Evolutionary conservation across 2,888 invertebrate genomes (phyloP), one percentile per base, ranked within the genome.

Genomic region (Oegoconia quadripuncta): DNA sequence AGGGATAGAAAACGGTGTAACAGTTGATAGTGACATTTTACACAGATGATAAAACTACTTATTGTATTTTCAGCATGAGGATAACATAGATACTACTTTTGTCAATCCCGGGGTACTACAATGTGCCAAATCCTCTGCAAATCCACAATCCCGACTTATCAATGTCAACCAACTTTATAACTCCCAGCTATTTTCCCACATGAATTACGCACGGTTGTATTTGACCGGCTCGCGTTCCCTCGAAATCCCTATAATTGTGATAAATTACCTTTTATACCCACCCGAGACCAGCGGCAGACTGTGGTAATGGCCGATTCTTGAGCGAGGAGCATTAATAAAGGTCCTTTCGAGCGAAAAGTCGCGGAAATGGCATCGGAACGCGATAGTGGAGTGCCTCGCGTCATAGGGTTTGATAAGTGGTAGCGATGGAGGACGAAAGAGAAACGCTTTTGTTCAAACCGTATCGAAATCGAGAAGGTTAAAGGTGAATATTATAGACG

Each of bases 181-280:
- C 8, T 22, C 2, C 8, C 8, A 9, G 6, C 2, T 22, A 22
- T 16, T 29, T 18, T 25, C 12, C 23, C 27, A 20, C 15, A 20
- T 32, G 20, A 37, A 22, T 31, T 31, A 31, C 37, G 26, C 11
- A 13, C 17, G 31, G 16, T 35, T 34, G 44, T 40, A 25, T 33
- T 39, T 9, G 33, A 25, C 39, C 12, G 30, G 29, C 23, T 17
- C 11, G 5, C 15, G 15, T 5, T 23, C n/a, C 13, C 27, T 50
- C 55, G 46, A 58, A 66, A 71, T 66, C 68, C 70, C 68, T 64
- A 69, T 80, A 81, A 82, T 82, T 80, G 80, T 83, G 78, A 83
- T 80, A 80, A 80, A 83, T 81, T 67, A 74, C 73, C 71, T 55
- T 65, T 65, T 74, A 74, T 70, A 68, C 69, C 50, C 48, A 54